phyloP scores from a whole-genome alignment of 1,140 invertebrate genomes.

The Asbolus verrucosus region DNA sequence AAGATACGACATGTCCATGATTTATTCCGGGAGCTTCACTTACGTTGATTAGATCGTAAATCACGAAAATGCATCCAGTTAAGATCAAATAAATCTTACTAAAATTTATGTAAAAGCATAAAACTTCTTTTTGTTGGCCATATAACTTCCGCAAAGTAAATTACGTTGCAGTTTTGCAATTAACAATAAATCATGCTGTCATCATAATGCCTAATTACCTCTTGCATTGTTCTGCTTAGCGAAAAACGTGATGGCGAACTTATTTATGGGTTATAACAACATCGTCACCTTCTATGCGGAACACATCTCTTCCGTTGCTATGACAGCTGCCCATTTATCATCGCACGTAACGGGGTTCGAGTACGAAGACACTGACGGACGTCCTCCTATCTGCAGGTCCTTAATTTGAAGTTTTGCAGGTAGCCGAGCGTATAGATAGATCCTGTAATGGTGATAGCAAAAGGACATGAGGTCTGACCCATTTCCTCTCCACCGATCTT shows the following conservation, averaged over 20 bases:
- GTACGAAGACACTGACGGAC: slow-evolving; percentile 19
- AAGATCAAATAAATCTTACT: slow-evolving; percentile 35
- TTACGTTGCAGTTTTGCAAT: not conserved
- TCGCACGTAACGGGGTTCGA: not conserved
- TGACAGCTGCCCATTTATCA: slow-evolving; percentile 12
- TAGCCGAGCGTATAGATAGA: slow-evolving; percentile 14
- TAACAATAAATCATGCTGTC: no score
- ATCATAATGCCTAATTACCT: no score
- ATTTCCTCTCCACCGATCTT: not conserved
- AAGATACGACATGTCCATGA: slow-evolving; percentile 7
- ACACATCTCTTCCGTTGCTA: no score
- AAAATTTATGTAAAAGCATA: slow-evolving; percentile 35
- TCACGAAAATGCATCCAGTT: slow-evolving; percentile 32
- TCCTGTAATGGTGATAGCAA: not conserved
- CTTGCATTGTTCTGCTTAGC: no score
- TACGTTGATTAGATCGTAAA: slow-evolving; percentile 22
- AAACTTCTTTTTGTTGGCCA: slow-evolving; percentile 30
- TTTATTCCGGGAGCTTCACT: slow-evolving; percentile 21
- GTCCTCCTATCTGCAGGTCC: slow-evolving; percentile 15
- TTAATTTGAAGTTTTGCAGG: slow-evolving; percentile 26
- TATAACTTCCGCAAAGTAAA: slow-evolving; percentile 4
- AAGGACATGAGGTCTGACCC: slow-evolving; percentile 13
- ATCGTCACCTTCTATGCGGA: no score
- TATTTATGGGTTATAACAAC: no score
- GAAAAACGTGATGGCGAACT: no score